Conservation (phyloP, 2,888 invertebrate species). For the Ichneumoninae sp. region DNA sequence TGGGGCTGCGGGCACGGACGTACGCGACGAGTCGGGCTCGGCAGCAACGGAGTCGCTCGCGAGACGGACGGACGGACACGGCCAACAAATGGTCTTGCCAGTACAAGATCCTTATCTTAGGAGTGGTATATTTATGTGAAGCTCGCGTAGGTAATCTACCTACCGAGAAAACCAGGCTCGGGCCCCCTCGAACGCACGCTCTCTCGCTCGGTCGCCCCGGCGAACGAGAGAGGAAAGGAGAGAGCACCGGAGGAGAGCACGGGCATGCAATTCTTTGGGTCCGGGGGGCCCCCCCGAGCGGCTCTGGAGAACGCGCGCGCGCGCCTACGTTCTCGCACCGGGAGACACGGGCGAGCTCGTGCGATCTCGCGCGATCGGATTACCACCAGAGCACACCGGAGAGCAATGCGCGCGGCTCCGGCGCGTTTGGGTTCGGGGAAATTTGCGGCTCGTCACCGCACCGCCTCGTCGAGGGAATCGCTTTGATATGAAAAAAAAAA, state of each 20-base stretch:
- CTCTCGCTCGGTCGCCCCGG: constrained; percentile 4
- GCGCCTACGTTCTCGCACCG: constrained; percentile 66
- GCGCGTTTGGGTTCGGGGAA: constrained; percentile 55
- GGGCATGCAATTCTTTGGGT: constrained; percentile 61
- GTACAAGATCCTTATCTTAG: constrained; percentile 80
- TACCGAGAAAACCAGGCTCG: constrained; percentile 69
- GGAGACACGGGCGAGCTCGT: constrained; percentile 61
- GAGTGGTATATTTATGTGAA: constrained; percentile 81
- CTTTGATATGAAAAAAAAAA: constrained; percentile 43
- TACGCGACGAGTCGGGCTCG: constrained; percentile 54
- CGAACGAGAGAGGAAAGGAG: constrained; percentile 28
- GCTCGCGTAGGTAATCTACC: constrained; percentile 79
- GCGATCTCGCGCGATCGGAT: constrained; percentile 67
- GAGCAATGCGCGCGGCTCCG: constrained; percentile 8
- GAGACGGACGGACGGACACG: constrained; percentile 76
- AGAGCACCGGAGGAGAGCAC: constrained; percentile 47
- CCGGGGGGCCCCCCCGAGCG: constrained; percentile 39
- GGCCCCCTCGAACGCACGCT: constrained; percentile 46
- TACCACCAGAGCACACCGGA: constrained; percentile 63
- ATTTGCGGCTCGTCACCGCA: constrained; percentile 43
- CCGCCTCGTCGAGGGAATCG: constrained; percentile 49
- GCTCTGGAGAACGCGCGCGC: constrained; percentile 53
- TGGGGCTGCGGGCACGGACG: constrained; percentile 55
- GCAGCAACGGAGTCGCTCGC: constrained; percentile 38
- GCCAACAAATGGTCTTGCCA: constrained; percentile 82